phyloP scores from a whole-genome alignment of 2,888 invertebrate species.

The Lithophane socia region DNA sequence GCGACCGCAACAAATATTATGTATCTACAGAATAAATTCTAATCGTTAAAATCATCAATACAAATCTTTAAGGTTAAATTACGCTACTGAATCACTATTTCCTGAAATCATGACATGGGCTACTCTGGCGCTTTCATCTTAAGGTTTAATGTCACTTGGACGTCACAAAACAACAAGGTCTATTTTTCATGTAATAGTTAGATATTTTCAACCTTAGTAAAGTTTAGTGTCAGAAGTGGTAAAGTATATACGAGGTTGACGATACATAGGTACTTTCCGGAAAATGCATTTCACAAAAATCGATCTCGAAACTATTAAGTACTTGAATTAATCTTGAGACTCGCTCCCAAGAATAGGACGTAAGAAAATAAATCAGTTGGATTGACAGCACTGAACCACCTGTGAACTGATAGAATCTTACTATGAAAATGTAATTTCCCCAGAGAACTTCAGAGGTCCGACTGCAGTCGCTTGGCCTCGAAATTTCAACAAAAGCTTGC shows the following conservation, averaged over 20 bases:
- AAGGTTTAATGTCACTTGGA: not conserved
- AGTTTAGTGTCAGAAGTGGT: too few relatives aligned
- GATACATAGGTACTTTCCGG: not conserved
- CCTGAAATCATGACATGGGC: too few relatives aligned
- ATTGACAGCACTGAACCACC: conserved; percentile 56
- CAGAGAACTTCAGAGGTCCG: conserved; percentile 25
- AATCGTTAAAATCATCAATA: too few relatives aligned
- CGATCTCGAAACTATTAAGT: not conserved
- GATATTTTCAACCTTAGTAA: not conserved
- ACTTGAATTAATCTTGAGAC: conserved; percentile 20
- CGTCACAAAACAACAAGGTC: not conserved
- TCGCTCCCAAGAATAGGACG: not conserved
- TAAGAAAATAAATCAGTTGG: conserved; percentile 56
- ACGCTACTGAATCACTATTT: too few relatives aligned
- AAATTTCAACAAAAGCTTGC: conserved; percentile 42
- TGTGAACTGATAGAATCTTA: conserved; percentile 52
- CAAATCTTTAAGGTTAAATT: too few relatives aligned
- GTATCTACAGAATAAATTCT: too few relatives aligned
- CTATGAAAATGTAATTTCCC: conserved; percentile 59
- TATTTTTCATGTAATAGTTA: not conserved
- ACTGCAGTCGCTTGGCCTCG: conserved; percentile 44
- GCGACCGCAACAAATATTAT: too few relatives aligned
- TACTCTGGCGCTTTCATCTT: too few relatives aligned
- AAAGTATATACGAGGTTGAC: not conserved
- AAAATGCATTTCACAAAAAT: not conserved